Evolutionary conservation across 2,888 invertebrate genomes (phyloP), one percentile per base, ranked within the genome.

Genomic region (Drosophila kuntzei): DNA sequence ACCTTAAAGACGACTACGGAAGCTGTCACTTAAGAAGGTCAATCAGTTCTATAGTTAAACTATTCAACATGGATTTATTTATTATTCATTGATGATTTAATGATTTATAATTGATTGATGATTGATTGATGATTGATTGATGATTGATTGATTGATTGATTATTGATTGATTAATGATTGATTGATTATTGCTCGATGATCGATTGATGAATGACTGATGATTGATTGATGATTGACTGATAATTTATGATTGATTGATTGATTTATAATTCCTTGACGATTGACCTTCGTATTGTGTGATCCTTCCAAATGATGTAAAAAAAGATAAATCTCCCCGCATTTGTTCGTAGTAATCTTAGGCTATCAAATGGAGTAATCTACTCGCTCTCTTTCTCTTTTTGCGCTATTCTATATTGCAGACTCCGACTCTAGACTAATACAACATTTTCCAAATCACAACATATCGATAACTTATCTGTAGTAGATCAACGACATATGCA

Each of bases 401-500:
- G 72, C 68, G 79, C 80, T 76, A 53, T 62, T 80, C 75, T 80
- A 77, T 61, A 88, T 90, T 87, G 74, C 90, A 90, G 90, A 91
- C 90, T 88, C 90, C 91, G 90, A 90, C 88, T 87, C 90, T 83
- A 90, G 87, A 86, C 66, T 89, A 75, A 89, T 89, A 79, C 90
- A 90, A 78, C 90, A 90, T 75, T 91, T 91, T 90, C 91, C 89
- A 84, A 91, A 90, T 90, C 91, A 91, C 90, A 90, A 90, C 87
- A 91, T 91, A 81, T 90, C 90, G 83, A 91, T 90, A 71, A 90
- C 90, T 60, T 90, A 90, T 90, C 89, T 90, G 76, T 90, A 90
- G 91, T 89, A 82, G 72, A 59, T 51, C 65, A 62, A 65, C 77
- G 67, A 76, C 57, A 50, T 14, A 34, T 41, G 64, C 51, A 57